phyloP scores from a whole-genome alignment of 30 jellyfish, hydroid and myxozoan genomes.

The Morbakka virulenta region DNA sequence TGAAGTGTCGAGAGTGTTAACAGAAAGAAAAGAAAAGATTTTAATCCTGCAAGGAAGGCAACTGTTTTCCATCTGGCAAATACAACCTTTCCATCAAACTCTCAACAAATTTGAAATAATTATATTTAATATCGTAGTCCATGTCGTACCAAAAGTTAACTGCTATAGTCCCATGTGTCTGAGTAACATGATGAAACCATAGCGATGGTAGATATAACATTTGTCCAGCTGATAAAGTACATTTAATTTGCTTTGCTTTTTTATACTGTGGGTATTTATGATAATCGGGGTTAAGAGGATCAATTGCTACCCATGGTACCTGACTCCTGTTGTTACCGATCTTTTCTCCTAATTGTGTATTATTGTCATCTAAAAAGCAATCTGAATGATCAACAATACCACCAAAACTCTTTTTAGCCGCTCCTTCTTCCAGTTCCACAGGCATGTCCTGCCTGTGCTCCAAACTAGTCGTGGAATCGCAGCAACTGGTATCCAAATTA shows the following conservation, averaged over 20 bases:
- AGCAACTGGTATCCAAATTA: neutral
- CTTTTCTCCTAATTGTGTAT: neutral
- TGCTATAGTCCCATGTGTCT: conserved; percentile 81
- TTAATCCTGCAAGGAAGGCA: too few relatives aligned
- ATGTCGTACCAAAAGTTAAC: conserved; percentile 96
- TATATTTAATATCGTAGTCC: conserved; percentile 86
- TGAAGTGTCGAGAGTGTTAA: too few relatives aligned
- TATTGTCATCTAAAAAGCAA: neutral
- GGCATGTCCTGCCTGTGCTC: neutral
- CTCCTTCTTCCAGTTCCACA: neutral
- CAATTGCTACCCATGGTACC: conserved; percentile 84
- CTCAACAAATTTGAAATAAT: conserved; percentile 77
- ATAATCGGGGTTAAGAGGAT: conserved; percentile 71
- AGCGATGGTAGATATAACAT: conserved; percentile 83
- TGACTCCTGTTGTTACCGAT: neutral
- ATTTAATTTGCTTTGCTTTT: conserved; percentile 36
- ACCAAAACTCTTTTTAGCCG: neutral
- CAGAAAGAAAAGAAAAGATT: too few relatives aligned
- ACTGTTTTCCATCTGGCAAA: too few relatives aligned
- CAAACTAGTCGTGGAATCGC: neutral
- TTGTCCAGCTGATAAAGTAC: conserved; percentile 70
- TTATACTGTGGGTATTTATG: conserved; percentile 40
- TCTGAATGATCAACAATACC: neutral
- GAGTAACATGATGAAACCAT: conserved; percentile 98
- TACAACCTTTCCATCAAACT: too few relatives aligned